Percentiles rank a stretch among this genome's conserved stretches.
phyloP scores from a whole-genome alignment of 2,113 vertebrate genomes.

The Dendropsophus ebraccatus region DNA sequence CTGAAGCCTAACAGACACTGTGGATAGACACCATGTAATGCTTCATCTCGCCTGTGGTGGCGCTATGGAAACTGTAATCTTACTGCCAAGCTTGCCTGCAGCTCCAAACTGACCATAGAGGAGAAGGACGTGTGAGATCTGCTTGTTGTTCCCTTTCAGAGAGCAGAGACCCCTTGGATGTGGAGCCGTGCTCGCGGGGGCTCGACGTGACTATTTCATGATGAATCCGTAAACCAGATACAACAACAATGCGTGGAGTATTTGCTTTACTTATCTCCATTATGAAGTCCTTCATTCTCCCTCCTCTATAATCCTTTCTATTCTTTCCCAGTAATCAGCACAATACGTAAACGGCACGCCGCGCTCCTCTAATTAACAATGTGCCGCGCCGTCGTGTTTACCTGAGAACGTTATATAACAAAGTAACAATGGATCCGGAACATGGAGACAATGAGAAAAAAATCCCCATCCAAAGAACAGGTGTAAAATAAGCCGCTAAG shows the following conservation, averaged over 20 bases:
- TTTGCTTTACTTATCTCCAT: not conserved
- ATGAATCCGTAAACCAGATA: not conserved
- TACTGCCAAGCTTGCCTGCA: too few relatives aligned
- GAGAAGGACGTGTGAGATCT: too few relatives aligned
- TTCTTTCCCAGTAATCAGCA: not conserved
- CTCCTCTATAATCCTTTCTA: not conserved
- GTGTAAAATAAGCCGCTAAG: conserved; percentile 1
- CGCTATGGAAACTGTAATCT: too few relatives aligned
- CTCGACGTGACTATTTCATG: not conserved
- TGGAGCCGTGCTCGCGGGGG: too few relatives aligned
- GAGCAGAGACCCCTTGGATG: too few relatives aligned
- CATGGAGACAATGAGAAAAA: not conserved
- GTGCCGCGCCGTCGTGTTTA: not conserved
- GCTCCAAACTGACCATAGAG: too few relatives aligned
- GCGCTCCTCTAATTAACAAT: not conserved
- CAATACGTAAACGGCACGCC: not conserved
- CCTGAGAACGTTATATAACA: not conserved
- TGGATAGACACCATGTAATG: too few relatives aligned
- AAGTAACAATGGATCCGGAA: not conserved
- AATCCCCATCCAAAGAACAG: not conserved
- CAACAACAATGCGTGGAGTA: not conserved
- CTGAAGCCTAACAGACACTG: too few relatives aligned
- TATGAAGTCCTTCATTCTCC: not conserved
- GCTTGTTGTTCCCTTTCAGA: too few relatives aligned
- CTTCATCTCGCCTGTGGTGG: too few relatives aligned